These are phyloP conservation scores for Amphipoea oculea DNA, from an alignment of 2,888 invertebrate genomes.

Conservation along the genomic window DNA sequence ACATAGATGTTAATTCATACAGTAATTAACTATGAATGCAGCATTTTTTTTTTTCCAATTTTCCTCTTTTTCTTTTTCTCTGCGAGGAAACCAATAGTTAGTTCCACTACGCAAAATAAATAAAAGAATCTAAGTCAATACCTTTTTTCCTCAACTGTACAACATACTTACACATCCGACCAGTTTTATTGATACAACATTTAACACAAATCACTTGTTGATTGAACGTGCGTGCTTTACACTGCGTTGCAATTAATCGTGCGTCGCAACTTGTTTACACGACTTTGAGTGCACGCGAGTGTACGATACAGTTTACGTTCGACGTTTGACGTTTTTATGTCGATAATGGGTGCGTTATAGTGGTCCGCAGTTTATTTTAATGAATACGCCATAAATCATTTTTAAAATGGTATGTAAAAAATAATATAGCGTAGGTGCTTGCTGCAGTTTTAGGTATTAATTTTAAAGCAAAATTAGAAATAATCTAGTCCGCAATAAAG, in stretches of 20 bases:
- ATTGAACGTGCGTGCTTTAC: slow-evolving; percentile 75
- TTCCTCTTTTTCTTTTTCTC: not conserved
- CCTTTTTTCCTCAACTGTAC: slow-evolving; percentile 42
- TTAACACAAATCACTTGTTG: slow-evolving; percentile 80
- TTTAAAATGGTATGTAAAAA: slow-evolving; percentile 40
- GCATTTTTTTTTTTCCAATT: not conserved
- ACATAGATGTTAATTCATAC: not conserved
- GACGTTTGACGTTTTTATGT: slow-evolving; percentile 68
- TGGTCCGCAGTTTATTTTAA: slow-evolving; percentile 62
- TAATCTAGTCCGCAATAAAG: slow-evolving; percentile 5
- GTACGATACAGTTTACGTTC: slow-evolving; percentile 66
- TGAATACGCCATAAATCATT: slow-evolving; percentile 55
- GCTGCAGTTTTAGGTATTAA: not conserved
- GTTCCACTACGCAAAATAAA: slow-evolving; percentile 33
- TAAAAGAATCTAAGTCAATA: slow-evolving; percentile 19
- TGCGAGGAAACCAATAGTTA: not conserved
- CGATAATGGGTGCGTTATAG: slow-evolving; percentile 63
- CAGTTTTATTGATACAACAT: slow-evolving; percentile 75
- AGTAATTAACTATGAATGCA: not conserved
- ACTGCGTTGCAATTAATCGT: slow-evolving; percentile 74
- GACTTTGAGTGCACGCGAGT: slow-evolving; percentile 74
- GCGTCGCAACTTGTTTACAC: slow-evolving; percentile 75
- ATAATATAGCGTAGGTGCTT: slow-evolving; percentile 32
- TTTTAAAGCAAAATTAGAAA: not conserved
- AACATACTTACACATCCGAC: slow-evolving; percentile 65